Evolutionary conservation across 2,888 invertebrate species (phyloP), one percentile per base, ranked within the genome.

Genomic region (Dexiosoma caninum): DNA sequence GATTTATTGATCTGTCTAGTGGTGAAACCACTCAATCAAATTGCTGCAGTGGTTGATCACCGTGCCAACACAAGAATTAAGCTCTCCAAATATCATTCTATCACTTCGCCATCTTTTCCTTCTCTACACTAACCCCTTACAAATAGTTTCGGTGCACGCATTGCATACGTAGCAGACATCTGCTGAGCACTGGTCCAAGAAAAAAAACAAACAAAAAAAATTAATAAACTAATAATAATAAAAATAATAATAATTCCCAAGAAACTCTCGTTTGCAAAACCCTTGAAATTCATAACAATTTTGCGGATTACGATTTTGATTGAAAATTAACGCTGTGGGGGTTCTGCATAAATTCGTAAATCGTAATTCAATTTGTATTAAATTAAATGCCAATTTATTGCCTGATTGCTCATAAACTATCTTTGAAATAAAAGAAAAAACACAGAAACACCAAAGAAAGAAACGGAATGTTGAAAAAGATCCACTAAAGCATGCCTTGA

Each of bases 331-430:
- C 87, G 86, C 88, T 86, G 84, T 88, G 88, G 88, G 88, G 87
- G 87, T 84, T 82, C 81, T 51, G 71, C 55, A 66, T 71, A 70
- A 78, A 78, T 78, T 78, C 80, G 82, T 72, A 82, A 78, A 82
- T 78, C 85, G 85, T 86, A 86, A 86, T 84, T 88, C 87, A 88
- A 87, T 86, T 85, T 87, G 88, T 87, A 88, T 88, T 88, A 88
- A 88, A 87, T 88, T 87, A 88, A 88, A 88, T 88, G 86, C 88
- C 87, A 87, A 88, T 88, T 88, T 88, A 88, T 88, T 83, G 87
- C 85, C 84, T 74, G 81, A 77, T 81, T 81, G 81, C 77, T 69
- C 81, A 81, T 81, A 81, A 77, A 77, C 81, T 81, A 81, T 77
- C 53, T 74, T 55, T 57, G 59, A 69, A 77, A 69, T 69, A 55